phyloP scores from a whole-genome alignment of 2,113 vertebrate genomes.

The Dinomys branickii region DNA sequence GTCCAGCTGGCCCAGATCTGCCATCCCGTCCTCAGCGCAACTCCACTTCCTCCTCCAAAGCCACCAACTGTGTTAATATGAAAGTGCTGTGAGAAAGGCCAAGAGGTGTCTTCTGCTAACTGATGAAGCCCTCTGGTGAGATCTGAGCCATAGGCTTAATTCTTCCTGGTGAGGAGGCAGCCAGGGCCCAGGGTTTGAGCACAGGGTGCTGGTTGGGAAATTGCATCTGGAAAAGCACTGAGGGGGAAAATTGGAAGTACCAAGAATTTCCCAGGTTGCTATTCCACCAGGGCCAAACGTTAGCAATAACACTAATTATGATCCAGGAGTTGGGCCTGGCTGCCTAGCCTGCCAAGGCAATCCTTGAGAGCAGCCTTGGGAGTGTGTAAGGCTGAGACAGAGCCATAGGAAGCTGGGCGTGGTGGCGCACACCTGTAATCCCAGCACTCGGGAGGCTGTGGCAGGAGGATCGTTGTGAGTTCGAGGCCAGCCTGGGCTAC shows the following conservation, averaged over 20 bases:
- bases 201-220: constrained; percentile 22
- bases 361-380: constrained; percentile 43
- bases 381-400: background rate
- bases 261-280: constrained; percentile 71
- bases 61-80: constrained; percentile 51
- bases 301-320: constrained; percentile 69
- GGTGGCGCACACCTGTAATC: no score
- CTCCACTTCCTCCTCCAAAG: background rate
- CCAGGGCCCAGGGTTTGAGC: constrained; percentile 15
- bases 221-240: constrained; percentile 32
- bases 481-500: no score
- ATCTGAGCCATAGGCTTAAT: constrained; percentile 38
- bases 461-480: no score
- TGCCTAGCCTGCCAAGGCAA: background rate
- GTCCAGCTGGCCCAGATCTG: background rate
- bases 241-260: constrained; percentile 66
- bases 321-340: constrained; percentile 57
- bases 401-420: background rate
- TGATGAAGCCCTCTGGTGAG: constrained; percentile 50
- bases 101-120: constrained; percentile 49
- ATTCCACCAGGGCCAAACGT: constrained; percentile 65
- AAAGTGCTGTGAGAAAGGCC: constrained; percentile 51
- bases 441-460: no score
- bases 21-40: background rate
- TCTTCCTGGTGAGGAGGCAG: constrained; percentile 53